phyloP scores from a whole-genome alignment of 2,797 vertebrate genomes.

The Anas georgica region DNA sequence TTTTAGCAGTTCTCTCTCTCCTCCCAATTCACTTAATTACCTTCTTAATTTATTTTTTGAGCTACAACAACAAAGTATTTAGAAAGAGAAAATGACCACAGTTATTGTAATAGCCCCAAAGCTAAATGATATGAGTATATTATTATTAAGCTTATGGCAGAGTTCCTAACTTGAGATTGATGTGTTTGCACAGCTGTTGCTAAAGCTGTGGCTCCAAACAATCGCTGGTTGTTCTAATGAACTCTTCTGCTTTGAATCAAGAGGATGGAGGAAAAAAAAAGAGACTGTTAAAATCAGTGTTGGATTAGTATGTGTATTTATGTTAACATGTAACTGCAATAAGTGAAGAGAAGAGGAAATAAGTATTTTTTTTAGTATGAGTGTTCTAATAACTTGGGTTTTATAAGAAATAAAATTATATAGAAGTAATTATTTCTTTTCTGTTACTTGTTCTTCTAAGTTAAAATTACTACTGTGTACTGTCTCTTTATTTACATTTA shows the following conservation, averaged over 20 bases:
- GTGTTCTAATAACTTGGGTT: not conserved
- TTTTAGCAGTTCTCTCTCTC: not conserved
- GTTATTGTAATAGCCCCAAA: slow-evolving; percentile 30
- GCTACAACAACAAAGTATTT: slow-evolving; percentile 13
- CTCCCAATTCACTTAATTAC: not conserved
- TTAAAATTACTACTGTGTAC: not conserved
- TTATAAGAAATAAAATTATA: not conserved
- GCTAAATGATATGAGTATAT: slow-evolving; percentile 25
- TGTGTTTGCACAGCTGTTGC: slow-evolving; percentile 70
- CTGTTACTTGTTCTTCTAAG: not conserved
- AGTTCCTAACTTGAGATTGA: slow-evolving; percentile 49
- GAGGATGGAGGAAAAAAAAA: not conserved
- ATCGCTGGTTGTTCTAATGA: slow-evolving; percentile 52
- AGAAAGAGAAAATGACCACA: slow-evolving; percentile 26
- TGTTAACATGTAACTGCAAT: not conserved
- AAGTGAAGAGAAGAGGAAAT: slow-evolving; percentile 19
- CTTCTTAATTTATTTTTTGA: slow-evolving; percentile 14
- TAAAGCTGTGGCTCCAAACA: slow-evolving; percentile 58
- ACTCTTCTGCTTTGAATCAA: slow-evolving; percentile 61
- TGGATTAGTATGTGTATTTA: slow-evolving; percentile 25
- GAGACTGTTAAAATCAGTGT: slow-evolving; percentile 2
- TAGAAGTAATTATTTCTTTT: not conserved
- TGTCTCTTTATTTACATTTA: not conserved
- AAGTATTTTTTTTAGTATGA: not conserved
- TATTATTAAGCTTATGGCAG: slow-evolving; percentile 47